A percentile compares a stretch with the other conserved stretches of the same genome.
These are phyloP conservation scores for Meriones psammophilus DNA, from an alignment of 2,797 vertebrate species.

Conservation along the genomic window DNA sequence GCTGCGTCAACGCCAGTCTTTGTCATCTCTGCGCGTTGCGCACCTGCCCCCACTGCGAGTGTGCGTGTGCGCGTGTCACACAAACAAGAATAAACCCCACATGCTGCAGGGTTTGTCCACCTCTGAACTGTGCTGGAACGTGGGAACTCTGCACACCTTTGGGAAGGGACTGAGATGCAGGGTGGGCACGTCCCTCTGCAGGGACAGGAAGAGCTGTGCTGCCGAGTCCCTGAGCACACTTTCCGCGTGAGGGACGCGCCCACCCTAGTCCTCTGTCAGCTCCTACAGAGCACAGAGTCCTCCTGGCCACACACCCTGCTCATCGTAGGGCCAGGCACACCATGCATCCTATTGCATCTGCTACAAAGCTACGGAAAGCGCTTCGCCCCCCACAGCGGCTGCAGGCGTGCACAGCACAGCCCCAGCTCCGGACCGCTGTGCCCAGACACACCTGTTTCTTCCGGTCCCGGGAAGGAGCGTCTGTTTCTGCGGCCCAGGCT, in stretches of 20 bases:
- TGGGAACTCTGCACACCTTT: no score
- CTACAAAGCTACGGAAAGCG: background rate
- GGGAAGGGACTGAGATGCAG: background rate
- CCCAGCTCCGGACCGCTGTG: background rate
- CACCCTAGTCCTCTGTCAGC: background rate
- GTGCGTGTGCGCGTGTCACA: background rate
- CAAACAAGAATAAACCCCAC: background rate
- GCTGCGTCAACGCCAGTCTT: background rate
- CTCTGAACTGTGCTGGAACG: background rate
- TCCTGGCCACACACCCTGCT: background rate
- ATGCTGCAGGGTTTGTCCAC: background rate
- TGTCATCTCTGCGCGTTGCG: no score
- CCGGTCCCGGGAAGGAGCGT: constrained; percentile 72
- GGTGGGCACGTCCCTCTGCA: background rate
- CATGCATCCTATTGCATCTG: background rate
- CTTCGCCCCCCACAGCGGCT: no score
- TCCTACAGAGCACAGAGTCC: background rate
- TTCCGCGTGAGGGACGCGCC: background rate
- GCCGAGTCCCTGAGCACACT: background rate
- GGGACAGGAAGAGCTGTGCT: background rate
- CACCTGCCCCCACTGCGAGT: no score
- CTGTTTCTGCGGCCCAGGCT: constrained; percentile 74
- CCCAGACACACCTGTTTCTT: constrained; percentile 85
- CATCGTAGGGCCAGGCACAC: background rate
- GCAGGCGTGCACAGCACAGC: background rate